These are phyloP conservation scores for Mesodorylaimus sp. DNA, from an alignment of 2,888 invertebrate genomes.

Conservation along the genomic window DNA sequence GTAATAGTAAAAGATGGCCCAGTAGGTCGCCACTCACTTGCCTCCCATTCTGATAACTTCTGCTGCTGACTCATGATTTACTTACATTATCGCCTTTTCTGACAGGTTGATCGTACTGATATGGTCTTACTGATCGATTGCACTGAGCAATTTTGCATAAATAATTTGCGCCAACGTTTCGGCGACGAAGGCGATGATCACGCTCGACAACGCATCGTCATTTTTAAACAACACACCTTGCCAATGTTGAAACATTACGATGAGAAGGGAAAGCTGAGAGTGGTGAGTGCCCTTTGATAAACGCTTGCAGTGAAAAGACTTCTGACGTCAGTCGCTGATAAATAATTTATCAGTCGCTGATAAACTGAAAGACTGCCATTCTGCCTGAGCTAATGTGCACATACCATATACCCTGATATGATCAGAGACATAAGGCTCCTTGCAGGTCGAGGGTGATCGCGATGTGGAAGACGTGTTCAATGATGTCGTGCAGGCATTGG, in stretches of 20 bases:
- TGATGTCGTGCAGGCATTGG: constrained; percentile 21
- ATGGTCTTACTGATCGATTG: constrained; percentile 69
- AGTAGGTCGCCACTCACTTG: too few relatives aligned
- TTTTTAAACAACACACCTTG: constrained; percentile 65
- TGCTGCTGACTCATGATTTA: too few relatives aligned
- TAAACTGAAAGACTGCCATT: too few relatives aligned
- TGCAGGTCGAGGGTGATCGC: constrained; percentile 25
- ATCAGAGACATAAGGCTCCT: not conserved
- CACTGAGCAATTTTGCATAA: constrained; percentile 47
- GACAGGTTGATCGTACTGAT: constrained; percentile 36
- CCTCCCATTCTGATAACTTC: too few relatives aligned
- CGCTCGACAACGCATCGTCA: constrained; percentile 51
- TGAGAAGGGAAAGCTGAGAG: constrained; percentile 57
- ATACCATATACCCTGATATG: too few relatives aligned
- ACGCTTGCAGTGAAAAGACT: too few relatives aligned
- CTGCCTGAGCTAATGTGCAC: not conserved
- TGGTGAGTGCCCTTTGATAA: constrained; percentile 43
- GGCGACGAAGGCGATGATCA: constrained; percentile 4
- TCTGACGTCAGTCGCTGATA: too few relatives aligned
- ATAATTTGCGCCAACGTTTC: constrained; percentile 18
- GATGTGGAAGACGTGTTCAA: constrained; percentile 23
- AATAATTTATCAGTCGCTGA: too few relatives aligned
- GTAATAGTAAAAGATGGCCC: too few relatives aligned
- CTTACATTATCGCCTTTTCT: too few relatives aligned
- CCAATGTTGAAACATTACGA: constrained; percentile 73